Evolutionary conservation across 1,140 invertebrate species (phyloP), one percentile per base, ranked within the genome.

Genomic region (Micrasema longulum): DNA sequence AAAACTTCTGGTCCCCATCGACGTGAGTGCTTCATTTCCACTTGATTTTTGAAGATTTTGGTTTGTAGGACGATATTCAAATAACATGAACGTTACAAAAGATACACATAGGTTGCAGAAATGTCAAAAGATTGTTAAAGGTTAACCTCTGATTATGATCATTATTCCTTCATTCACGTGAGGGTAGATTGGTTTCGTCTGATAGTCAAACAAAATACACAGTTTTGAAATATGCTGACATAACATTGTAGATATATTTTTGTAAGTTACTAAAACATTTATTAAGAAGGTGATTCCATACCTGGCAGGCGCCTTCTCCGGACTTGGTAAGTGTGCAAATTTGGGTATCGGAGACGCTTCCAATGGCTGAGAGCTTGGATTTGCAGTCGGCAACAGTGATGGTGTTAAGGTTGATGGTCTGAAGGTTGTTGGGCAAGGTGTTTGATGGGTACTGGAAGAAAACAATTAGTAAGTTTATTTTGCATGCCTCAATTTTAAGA

Each of bases 321-420:
- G 75, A 72, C 71, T 85, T 87, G 1, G 88, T 90, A 22, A 88
- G 82, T 0, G 89, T 89, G 75, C 89, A 91, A 23, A 90, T 66
- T 22, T 90, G 87, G 4, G 76, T 76, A 6, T 77, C 75, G 69
- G 76, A 78, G 1, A 84, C 80, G 0, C 74, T 64, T 36, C 80
- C 79, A 43, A 83, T 77, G 9, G 22, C 47, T 6, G 53, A 79
- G 80, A 62, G 23, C 11, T 16, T 31, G 38, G 65, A 26, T 63
- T 80, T 78, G 69, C 83, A 86, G 0, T 79, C 73, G 3, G 77
- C 76, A 9, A 81, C 77, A 47, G 79, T 82, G 4, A 86, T 67
- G 0, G 83, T 79, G 1, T 77, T 80, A 48, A 85, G 71, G 53
- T 31, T 4, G 67, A 85, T 82, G 43, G 78, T 81, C 74, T 86